Evolutionary conservation across 2,797 vertebrate species (phyloP).

Genomic region (Lacerta viridis): DNA sequence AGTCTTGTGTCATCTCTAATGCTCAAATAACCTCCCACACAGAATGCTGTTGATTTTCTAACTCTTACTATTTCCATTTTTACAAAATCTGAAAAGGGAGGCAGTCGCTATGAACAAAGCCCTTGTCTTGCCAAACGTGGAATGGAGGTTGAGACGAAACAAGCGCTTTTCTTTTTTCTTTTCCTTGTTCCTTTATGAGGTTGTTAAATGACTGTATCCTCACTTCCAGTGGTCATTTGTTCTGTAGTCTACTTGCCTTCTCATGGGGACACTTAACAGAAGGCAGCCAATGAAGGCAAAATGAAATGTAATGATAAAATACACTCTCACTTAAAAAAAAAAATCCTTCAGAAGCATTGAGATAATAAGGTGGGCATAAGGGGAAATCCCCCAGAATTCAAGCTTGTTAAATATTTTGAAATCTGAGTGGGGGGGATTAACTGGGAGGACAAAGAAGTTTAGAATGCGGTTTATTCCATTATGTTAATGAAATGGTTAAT

Average conservation of each 20-base stretch:
- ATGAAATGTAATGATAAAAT: slow-evolving; percentile 77
- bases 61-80: slow-evolving; percentile 47
- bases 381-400: slow-evolving; percentile 57
- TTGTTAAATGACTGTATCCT: slow-evolving; percentile 48
- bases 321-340: slow-evolving; percentile 36
- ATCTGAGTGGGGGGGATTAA: slow-evolving; percentile 64
- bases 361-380: slow-evolving; percentile 66
- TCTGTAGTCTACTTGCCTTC: slow-evolving; percentile 69
- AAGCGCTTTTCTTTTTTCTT: slow-evolving; percentile 50
- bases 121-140: slow-evolving; percentile 62
- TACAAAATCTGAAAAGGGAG: not conserved
- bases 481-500: slow-evolving; percentile 87
- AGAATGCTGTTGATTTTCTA: slow-evolving; percentile 7
- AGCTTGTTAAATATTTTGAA: slow-evolving; percentile 68
- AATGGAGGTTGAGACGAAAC: slow-evolving; percentile 52
- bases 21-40: not conserved
- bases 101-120: slow-evolving; percentile 52
- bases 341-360: slow-evolving; percentile 64
- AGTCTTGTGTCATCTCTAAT: not conserved
- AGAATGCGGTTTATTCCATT: slow-evolving; percentile 74
- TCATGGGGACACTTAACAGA: slow-evolving; percentile 71
- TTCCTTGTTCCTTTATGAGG: slow-evolving; percentile 70
- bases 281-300: slow-evolving; percentile 71
- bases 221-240: slow-evolving; percentile 56
- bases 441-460: slow-evolving; percentile 69